Evolutionary conservation across 2,888 invertebrate genomes (phyloP).

Genomic region (Phasia obesa): DNA sequence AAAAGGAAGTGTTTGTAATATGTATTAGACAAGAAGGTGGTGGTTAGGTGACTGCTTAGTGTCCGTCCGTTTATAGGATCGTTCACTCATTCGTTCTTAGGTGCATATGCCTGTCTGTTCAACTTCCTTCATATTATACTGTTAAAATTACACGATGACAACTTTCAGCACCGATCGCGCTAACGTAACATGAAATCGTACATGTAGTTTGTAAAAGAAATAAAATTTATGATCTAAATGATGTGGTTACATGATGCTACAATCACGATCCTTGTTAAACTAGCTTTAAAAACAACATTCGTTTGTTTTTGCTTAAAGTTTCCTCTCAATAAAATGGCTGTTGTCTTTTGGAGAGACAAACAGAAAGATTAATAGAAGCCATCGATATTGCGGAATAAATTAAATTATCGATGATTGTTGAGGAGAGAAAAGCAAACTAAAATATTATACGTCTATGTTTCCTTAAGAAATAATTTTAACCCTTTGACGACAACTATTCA

Average conservation of each 20-base stretch:
- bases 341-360: constrained; percentile 32
- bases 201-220: constrained; percentile 61
- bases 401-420: constrained; percentile 57
- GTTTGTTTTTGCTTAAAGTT: constrained; percentile 36
- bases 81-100: constrained; percentile 19
- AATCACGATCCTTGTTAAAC: constrained; percentile 73
- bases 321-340: constrained; percentile 44
- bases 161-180: constrained; percentile 71
- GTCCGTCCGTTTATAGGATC: constrained; percentile 22
- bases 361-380: constrained; percentile 69
- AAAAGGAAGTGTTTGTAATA: constrained; percentile 61
- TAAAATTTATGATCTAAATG: constrained; percentile 73
- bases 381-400: constrained; percentile 63
- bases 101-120: constrained; percentile 7
- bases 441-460: neutral
- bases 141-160: constrained; percentile 66
- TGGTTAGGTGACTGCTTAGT: constrained; percentile 33
- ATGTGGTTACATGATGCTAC: constrained; percentile 74
- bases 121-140: constrained; percentile 47
- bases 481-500: neutral
- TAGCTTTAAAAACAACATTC: constrained; percentile 46
- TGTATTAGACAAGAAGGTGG: constrained; percentile 63
- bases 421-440: constrained; percentile 17
- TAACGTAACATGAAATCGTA: constrained; percentile 70
- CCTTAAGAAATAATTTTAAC: constrained; percentile 22